phyloP scores from a whole-genome alignment of 2,888 invertebrate genomes.

The Drosophila mulleri region DNA sequence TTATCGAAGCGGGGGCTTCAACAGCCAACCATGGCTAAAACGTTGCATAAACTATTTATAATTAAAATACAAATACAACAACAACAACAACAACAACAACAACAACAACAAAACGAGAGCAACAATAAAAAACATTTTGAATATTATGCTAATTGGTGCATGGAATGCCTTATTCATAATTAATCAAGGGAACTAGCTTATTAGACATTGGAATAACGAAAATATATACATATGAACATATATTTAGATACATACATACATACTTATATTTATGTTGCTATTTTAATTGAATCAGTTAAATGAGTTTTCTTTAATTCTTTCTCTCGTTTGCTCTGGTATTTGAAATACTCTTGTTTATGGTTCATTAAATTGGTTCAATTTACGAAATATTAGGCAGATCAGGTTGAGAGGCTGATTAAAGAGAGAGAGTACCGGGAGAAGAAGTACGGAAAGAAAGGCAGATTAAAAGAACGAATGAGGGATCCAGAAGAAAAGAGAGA shows the following conservation, averaged over 20 bases:
- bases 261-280: not conserved
- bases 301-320: not conserved
- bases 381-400: not conserved
- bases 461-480: not conserved
- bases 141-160: slow-evolving; percentile 15
- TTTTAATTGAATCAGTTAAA: not conserved
- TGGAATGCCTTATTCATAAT: slow-evolving; percentile 25
- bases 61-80: slow-evolving; percentile 5
- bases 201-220: not conserved
- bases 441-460: not conserved
- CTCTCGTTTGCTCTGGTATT: not conserved
- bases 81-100: not conserved
- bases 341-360: not conserved
- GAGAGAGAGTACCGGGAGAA: no score
- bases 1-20: slow-evolving; percentile 15
- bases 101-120: slow-evolving; percentile 1
- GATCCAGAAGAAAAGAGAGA: no score
- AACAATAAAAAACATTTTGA: slow-evolving; percentile 22
- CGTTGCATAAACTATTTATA: slow-evolving; percentile 24
- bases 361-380: not conserved
- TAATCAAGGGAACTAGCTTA: slow-evolving; percentile 7
- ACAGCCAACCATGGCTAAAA: slow-evolving; percentile 19
- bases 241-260: no score
- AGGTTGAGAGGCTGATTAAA: no score
- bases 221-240: not conserved